Percentiles rank a stretch among this genome's conserved stretches.
Conservation (phyloP, 2,113 vertebrate species). For the Theristicus caerulescens region DNA sequence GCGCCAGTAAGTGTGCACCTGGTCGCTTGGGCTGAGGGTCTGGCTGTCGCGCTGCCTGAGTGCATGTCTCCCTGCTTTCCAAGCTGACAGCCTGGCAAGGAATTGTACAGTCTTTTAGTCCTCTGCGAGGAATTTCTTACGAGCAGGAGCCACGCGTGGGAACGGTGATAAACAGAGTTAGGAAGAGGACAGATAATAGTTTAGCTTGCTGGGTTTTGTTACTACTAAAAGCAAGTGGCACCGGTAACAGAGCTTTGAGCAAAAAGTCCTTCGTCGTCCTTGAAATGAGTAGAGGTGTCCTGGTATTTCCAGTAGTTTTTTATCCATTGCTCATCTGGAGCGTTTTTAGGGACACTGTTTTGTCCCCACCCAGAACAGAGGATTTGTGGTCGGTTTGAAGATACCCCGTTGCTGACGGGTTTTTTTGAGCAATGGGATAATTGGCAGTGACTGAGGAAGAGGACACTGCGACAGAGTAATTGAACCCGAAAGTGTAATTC, state of each 20-base stretch:
- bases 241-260: background rate
- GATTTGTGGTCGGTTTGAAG: background rate
- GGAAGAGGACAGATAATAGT: background rate
- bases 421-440: background rate
- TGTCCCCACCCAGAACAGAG: background rate
- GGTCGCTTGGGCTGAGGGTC: background rate
- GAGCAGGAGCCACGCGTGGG: background rate
- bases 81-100: accelerated
- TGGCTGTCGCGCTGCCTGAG: background rate
- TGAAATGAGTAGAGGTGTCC: background rate
- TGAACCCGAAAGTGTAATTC: background rate
- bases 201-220: background rate
- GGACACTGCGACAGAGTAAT: accelerated
- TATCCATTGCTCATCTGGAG: background rate
- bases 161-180: background rate
- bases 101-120: background rate
- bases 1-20: slow-evolving; percentile 17
- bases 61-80: background rate
- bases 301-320: background rate
- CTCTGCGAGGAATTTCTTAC: background rate
- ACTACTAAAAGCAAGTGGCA: accelerated
- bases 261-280: background rate
- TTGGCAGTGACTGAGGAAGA: background rate
- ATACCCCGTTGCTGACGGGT: accelerated
- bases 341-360: background rate